Evolutionary conservation across 1,140 invertebrate genomes (phyloP).

Genomic region (Dufourea novaeangliae): DNA sequence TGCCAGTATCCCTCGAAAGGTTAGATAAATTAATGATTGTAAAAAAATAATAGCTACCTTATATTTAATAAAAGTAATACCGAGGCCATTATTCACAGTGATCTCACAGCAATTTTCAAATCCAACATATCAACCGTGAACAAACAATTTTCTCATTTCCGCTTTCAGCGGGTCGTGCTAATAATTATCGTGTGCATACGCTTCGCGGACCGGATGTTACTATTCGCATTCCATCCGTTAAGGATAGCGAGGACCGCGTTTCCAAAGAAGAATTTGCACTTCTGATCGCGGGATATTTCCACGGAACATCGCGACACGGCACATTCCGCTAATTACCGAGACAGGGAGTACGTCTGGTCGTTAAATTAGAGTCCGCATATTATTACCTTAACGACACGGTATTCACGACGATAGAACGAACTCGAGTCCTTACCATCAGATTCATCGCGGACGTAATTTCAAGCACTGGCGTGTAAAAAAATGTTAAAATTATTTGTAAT

Average conservation of each 20-base stretch:
- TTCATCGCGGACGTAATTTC: not conserved
- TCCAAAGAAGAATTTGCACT: not conserved
- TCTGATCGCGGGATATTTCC: not conserved
- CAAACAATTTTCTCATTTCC: too few relatives aligned
- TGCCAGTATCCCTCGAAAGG: too few relatives aligned
- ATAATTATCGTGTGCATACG: too few relatives aligned
- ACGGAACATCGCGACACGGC: not conserved
- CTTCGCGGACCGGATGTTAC: too few relatives aligned
- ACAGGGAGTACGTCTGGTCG: slow-evolving; percentile 10
- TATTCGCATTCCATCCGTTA: not conserved
- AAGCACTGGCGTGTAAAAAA: not conserved
- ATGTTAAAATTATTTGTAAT: too few relatives aligned
- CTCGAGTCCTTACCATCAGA: not conserved
- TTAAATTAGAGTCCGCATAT: slow-evolving; percentile 4
- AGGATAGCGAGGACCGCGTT: not conserved
- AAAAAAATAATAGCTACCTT: too few relatives aligned
- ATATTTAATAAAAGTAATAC: too few relatives aligned
- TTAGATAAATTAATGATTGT: too few relatives aligned
- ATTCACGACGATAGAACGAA: slow-evolving; percentile 1
- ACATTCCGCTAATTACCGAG: not conserved
- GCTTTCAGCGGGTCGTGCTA: too few relatives aligned
- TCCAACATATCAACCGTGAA: too few relatives aligned
- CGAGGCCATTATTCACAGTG: too few relatives aligned
- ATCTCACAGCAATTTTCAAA: too few relatives aligned
- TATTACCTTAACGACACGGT: slow-evolving; percentile 6